Base-by-base conservation (phyloP, 2,888 invertebrate species). In the Cephus sareptanus region DNA sequence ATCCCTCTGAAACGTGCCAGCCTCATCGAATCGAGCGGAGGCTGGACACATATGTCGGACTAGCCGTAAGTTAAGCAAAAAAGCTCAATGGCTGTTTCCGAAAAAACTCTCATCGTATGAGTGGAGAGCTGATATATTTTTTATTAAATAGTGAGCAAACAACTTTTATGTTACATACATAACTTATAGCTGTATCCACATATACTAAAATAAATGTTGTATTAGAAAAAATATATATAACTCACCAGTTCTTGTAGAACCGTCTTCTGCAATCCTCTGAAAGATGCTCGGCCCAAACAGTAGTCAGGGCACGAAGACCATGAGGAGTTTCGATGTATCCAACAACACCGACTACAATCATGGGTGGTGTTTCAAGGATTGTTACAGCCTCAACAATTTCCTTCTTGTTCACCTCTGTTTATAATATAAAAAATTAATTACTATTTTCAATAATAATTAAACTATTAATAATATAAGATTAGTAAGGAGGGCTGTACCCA, bases 161-260 rank as follows among this genome's bases (percentile, higher is more conserved):
- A 23, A 56, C 23, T 80, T 80, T 79, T 84, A 83, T 81, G 74
- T 69, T 74, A 71, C 73, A 69, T 23, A 31, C 77, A 82, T 80
- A 83, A 74, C 83, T 68, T 37, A 23, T 56, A 23, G 23, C 2
- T 56, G 6, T 56, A 56, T 56, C 9, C 2, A 56, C 75, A 35
- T 69, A 37, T 37, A 34, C 3, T 56, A 33, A 56, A 79, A 73
- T 40, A 75, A 73, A 70, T 71, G 74, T 73, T 56, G 33, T 73
- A 37, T 71, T 71, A 75, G 1, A 37, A 68, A 30, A 73, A 76
- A 15, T 0, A 9, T 35, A 56, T 56, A 9, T 23, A 56, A 56
- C 93, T 93, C 94, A 99, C 99, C 99, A 99, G 94, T 99, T 99
- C 94, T 99, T 99, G 94, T 99, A 99, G 95, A 99, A 99, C 86